Conservation (phyloP, 2,113 vertebrate genomes). For the Merops nubicus region DNA sequence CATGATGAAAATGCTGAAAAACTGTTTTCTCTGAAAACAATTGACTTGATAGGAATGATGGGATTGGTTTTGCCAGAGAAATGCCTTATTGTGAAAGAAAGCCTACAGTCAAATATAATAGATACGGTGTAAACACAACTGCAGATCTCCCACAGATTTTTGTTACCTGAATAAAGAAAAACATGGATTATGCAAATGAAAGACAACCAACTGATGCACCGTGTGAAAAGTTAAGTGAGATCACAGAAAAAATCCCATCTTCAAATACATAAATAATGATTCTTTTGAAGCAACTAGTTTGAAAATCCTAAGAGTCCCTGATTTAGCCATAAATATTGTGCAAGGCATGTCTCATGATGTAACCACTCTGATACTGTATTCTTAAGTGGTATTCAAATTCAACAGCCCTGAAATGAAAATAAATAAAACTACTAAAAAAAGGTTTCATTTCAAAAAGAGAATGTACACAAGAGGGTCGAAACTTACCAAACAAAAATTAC, state of each 20-base stretch:
- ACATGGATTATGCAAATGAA: neutral
- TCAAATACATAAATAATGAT: neutral
- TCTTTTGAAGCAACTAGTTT: neutral
- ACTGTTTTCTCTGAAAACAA: neutral
- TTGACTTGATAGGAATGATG: neutral
- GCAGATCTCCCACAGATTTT: neutral
- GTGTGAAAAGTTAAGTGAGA: neutral
- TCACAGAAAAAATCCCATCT: neutral
- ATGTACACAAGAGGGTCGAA: neutral
- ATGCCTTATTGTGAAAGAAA: neutral
- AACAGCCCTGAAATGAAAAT: neutral
- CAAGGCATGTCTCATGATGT: rapidly evolving
- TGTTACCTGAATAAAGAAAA: neutral
- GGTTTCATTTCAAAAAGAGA: neutral
- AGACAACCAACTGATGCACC: neutral
- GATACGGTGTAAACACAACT: neutral
- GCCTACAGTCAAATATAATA: neutral
- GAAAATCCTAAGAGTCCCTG: neutral
- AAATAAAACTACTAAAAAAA: neutral
- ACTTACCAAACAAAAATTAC: neutral
- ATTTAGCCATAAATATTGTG: neutral
- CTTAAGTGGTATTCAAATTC: neutral
- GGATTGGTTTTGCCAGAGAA: neutral
- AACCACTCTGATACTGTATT: neutral
- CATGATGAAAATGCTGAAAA: neutral